Conservation (phyloP, 2,888 invertebrate genomes). For the Pteria penguin region DNA sequence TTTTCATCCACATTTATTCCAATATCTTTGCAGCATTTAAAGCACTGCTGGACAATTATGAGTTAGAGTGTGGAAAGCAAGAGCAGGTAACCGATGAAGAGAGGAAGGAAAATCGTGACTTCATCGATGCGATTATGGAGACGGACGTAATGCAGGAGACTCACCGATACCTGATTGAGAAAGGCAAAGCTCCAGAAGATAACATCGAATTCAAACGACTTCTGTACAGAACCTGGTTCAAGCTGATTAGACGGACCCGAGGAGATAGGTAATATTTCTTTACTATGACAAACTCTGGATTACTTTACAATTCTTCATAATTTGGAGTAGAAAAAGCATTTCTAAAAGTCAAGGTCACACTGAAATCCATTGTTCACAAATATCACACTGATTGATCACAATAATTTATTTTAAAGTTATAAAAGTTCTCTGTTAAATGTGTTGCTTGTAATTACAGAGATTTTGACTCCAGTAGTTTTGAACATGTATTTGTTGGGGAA, state of each 20-base stretch:
- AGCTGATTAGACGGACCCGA: slow-evolving; percentile 70
- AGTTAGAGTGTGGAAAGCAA: slow-evolving; percentile 69
- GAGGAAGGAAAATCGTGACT: slow-evolving; percentile 73
- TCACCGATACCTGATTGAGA: slow-evolving; percentile 73
- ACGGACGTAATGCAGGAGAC: slow-evolving; percentile 78
- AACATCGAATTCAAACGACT: slow-evolving; percentile 71
- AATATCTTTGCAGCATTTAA: slow-evolving; percentile 71
- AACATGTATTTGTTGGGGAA: slow-evolving; percentile 81
- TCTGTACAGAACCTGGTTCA: slow-evolving; percentile 79
- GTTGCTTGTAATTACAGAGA: slow-evolving; percentile 58
- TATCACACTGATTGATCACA: not conserved
- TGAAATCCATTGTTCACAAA: no score
- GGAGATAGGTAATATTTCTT: slow-evolving; percentile 70
- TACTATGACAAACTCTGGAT: no score
- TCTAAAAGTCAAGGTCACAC: no score
- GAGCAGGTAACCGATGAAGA: slow-evolving; percentile 77
- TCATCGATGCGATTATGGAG: slow-evolving; percentile 76
- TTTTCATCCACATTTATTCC: not conserved
- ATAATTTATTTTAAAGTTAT: not conserved
- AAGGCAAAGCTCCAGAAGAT: slow-evolving; percentile 67
- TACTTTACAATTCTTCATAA: no score
- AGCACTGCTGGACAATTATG: slow-evolving; percentile 79
- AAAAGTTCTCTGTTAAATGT: not conserved
- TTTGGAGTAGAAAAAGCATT: not conserved
- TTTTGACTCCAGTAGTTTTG: slow-evolving; percentile 79